Percentiles rank a stretch among this genome's conserved stretches.
Conservation (phyloP, 2,113 vertebrate genomes). For the Anoplopoma fimbria region DNA sequence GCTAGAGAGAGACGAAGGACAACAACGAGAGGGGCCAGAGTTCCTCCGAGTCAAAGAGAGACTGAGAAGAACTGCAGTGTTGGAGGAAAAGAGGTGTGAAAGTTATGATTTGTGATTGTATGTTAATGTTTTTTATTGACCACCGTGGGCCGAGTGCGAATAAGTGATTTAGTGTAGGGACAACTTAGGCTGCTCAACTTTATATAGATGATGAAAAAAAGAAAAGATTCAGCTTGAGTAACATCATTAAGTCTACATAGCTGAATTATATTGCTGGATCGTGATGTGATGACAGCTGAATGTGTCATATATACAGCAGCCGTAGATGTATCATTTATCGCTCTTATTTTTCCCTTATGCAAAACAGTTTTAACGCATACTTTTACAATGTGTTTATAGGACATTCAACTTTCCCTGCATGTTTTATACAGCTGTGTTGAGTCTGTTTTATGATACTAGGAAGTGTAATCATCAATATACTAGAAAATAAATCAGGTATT, state of each 20-base stretch:
- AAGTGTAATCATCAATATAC: not conserved
- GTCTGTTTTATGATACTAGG: not conserved
- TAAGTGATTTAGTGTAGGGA: not conserved
- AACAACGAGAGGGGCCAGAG: conserved; percentile 47
- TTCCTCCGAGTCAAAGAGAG: conserved; percentile 61
- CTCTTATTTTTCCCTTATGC: not conserved
- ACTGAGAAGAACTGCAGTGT: conserved; percentile 45
- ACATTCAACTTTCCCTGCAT: not conserved
- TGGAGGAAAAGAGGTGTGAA: conserved; percentile 29
- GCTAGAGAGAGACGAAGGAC: conserved; percentile 33
- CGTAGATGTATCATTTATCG: not conserved
- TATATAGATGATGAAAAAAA: not conserved
- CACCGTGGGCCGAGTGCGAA: not conserved
- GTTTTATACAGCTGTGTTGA: not conserved
- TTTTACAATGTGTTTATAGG: not conserved
- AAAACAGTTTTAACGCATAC: not conserved
- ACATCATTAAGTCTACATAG: not conserved
- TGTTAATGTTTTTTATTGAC: not conserved
- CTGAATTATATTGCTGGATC: not conserved
- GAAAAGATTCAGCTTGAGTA: not conserved
- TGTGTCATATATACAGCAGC: not conserved
- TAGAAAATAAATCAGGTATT: not conserved
- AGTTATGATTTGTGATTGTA: not conserved
- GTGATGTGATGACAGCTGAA: not conserved
- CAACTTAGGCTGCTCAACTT: not conserved